Conservation (phyloP, 2,888 invertebrate species). For the Zygothrica quintamaculata region DNA sequence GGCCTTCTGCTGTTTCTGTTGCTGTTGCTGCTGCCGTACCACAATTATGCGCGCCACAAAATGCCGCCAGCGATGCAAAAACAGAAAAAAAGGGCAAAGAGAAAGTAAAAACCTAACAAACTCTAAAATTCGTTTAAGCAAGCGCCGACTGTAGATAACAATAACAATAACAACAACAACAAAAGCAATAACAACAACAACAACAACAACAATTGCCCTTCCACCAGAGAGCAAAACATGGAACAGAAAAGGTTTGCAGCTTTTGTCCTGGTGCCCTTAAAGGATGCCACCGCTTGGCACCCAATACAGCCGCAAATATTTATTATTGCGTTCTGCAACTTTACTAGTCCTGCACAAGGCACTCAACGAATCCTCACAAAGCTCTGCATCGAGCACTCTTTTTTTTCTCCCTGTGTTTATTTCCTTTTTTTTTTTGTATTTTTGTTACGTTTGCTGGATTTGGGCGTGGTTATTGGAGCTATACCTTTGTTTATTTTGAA, state of each 20-base stretch:
- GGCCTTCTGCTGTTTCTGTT: slow-evolving; percentile 7
- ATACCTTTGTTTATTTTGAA: slow-evolving; percentile 53
- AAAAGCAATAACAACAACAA: slow-evolving; percentile 11
- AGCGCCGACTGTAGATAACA: slow-evolving; percentile 5
- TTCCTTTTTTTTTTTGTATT: slow-evolving; percentile 35
- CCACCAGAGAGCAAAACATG: slow-evolving; percentile 20
- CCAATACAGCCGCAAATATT: slow-evolving; percentile 73
- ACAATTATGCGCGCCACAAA: slow-evolving; percentile 73
- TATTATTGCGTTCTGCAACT: slow-evolving; percentile 63
- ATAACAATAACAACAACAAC: not conserved
- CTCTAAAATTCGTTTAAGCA: slow-evolving; percentile 65
- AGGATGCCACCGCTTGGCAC: slow-evolving; percentile 21
- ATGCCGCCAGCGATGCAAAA: slow-evolving; percentile 49
- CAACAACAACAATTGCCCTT: not conserved
- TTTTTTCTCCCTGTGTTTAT: slow-evolving; percentile 8
- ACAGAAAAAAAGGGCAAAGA: slow-evolving; percentile 15
- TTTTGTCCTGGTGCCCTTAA: slow-evolving; percentile 16
- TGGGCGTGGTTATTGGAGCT: slow-evolving; percentile 25
- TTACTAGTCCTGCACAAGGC: slow-evolving; percentile 12
- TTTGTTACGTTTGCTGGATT: slow-evolving; percentile 13
- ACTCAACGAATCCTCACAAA: not conserved
- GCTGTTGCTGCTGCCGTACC: slow-evolving; percentile 35
- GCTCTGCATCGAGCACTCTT: slow-evolving; percentile 4
- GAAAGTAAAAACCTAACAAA: slow-evolving; percentile 46
- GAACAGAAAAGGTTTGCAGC: slow-evolving; percentile 11